Base-by-base conservation (phyloP, 2,113 vertebrate genomes). In the Sinocyclocheilus anophthalmus region DNA sequence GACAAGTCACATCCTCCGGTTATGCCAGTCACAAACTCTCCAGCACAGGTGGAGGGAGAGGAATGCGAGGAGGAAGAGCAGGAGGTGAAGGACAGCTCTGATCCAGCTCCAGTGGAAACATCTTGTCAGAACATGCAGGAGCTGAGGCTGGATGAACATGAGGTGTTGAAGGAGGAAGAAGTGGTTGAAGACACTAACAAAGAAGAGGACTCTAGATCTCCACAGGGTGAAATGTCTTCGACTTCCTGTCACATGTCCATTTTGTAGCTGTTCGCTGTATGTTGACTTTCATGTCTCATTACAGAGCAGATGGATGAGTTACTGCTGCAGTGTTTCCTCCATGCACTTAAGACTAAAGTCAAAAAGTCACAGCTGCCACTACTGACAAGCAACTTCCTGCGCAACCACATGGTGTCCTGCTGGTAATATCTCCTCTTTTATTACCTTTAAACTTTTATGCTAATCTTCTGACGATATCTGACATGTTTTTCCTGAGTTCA, bases 361-460 rank as follows among this genome's bases (percentile, higher is more conserved):
- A 98, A 96, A 92, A 99, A 98, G 91, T 94, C 97, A 0, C 97
- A 99, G 87, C 96, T 99, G 86, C 98, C 98, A 76, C 93, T 99
- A 76, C 96, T 98, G 92, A 96, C 97, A 61, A 98, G 98, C 90
- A 97, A 96, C 0, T 97, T 99, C 90, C 95, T 98, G 5, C 95
- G 97, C 81, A 97, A 94, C 93, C 95, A 98, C 90, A 97, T 99
- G 96, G 95, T 97, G 87, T 92, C 97, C 84, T 99, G 97, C 95
- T 99, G 98, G 98, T 99, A 97, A 0, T 93, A 42, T 7, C 18
- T 7, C 5, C 9, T 20, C 24, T 12, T 0, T 13, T 63, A 3
- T 50, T 26, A 50, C 22, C 22, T 59, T 53, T 53, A 53, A 53
- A 53, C 14, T 3, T 48, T 11, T 48, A 3, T 10, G 11, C 10